A percentile compares a stretch with the other conserved stretches of the same genome.
phyloP scores from a whole-genome alignment of 2,888 invertebrate genomes.

The Leptinotarsa peninsularis region DNA sequence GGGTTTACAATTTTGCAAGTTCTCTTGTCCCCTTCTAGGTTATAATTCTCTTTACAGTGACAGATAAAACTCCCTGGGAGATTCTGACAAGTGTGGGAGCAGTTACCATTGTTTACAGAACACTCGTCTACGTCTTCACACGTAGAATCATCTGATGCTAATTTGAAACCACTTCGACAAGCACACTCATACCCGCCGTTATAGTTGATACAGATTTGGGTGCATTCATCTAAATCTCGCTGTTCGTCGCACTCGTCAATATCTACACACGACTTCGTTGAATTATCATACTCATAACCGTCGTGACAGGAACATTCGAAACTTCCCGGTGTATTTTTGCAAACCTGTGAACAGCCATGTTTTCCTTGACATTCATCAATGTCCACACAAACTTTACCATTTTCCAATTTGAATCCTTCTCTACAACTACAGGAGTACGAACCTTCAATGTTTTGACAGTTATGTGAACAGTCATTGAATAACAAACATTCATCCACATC shows the following conservation, averaged over 20 bases:
- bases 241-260: conserved; percentile 59
- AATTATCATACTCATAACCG: conserved; percentile 68
- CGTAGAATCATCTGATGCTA: conserved; percentile 63
- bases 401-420: conserved; percentile 64
- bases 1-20: conserved; percentile 66
- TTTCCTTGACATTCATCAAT: conserved; percentile 63
- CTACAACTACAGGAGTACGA: conserved; percentile 72
- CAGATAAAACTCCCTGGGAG: conserved; percentile 68
- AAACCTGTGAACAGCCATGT: conserved; percentile 65
- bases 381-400: conserved; percentile 58
- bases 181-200: conserved; percentile 62
- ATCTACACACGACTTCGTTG: conserved; percentile 68
- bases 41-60: conserved; percentile 66
- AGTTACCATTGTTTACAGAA: conserved; percentile 63
- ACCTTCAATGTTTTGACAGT: conserved; percentile 70
- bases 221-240: conserved; percentile 58
- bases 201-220: conserved; percentile 55
- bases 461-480: conserved; percentile 66
- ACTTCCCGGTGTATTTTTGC: conserved; percentile 64
- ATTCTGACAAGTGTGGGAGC: conserved; percentile 71
- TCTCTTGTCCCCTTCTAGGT: conserved; percentile 57
- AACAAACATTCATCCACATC: conserved; percentile 67
- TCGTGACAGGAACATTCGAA: conserved; percentile 73
- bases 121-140: conserved; percentile 66
- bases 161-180: conserved; percentile 65